Evolutionary conservation across 2,113 vertebrate genomes (phyloP), one percentile per base, ranked within the genome.

Genomic region (Cricetomys ansorgei): DNA sequence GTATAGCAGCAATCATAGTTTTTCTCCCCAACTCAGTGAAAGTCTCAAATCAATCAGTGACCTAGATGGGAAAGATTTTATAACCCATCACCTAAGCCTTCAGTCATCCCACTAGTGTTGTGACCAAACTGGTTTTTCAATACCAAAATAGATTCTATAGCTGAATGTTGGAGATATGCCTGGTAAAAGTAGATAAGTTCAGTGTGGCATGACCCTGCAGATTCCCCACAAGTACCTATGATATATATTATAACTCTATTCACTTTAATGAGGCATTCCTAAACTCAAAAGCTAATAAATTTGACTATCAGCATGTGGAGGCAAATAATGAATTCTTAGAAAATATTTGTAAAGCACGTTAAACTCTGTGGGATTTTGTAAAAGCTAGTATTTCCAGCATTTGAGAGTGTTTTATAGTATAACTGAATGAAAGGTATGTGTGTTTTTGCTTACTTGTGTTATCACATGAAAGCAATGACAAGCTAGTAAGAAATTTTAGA

Each of bases 1-100:
- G 90, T 53, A 76, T 2, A 29, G 86, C 50, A 96, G 81, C 50
- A 93, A 81, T 97, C 73, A 70, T 77, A 92, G 37, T n/a, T 96
- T 95, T 96, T 76, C 81, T 91, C 31, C 86, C 77, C 67, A 94
- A 77, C 50, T 89, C 29, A 55, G 86, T 96, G 95, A 96, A 83
- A 96, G 64, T 88, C 75, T 95, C 94, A 96, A 97, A 95, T 96
- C 95, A 94, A 89, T 94, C 96, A 76, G 88, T 95, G 96, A 96
- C 96, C 96, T 94, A 93, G 92, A 96, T 97, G 86, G 91, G 45
- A 95, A 96, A 88, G 65, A 96, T 98, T 97, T 97, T 96, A 96
- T 95, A 96, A 86, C 81, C 94, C 89, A 97, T 97, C 95, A 97
- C 89, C 45, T 88, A 96, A 92, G 88, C 94, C 59, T 97, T 96